A percentile compares a stretch with the other conserved stretches of the same genome.
These are phyloP conservation scores for Stegana nigrithorax DNA, from an alignment of 2,888 invertebrate genomes.

Conservation along the genomic window DNA sequence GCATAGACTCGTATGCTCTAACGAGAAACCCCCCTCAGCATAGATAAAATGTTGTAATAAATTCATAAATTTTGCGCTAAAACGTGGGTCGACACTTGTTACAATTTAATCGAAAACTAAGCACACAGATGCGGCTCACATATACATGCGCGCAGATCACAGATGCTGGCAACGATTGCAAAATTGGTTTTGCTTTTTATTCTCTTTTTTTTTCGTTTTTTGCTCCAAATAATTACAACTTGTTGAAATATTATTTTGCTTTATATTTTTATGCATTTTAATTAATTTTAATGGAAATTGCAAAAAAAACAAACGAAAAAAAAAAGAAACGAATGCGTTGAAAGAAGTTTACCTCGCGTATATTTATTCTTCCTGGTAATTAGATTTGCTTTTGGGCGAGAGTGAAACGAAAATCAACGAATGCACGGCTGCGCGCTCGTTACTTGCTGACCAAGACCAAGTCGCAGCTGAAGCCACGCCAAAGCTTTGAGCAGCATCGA, in stretches of 20 bases:
- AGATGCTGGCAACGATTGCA: constrained; percentile 2
- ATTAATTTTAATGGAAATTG: too few species aligned
- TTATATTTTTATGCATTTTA: neutral
- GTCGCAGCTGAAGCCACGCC: too few species aligned
- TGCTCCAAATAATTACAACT: constrained; percentile 14
- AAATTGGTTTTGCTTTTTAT: too few species aligned
- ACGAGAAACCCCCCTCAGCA: constrained; percentile 38
- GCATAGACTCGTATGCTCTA: constrained; percentile 18
- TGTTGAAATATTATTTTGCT: too few species aligned
- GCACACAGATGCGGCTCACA: neutral
- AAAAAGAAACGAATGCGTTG: neutral
- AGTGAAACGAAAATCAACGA: neutral
- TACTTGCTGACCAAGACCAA: neutral
- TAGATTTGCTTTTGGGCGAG: neutral
- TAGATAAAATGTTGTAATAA: constrained; percentile 1
- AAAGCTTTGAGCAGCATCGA: neutral
- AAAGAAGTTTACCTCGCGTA: constrained; percentile 2
- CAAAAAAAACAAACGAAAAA: too few species aligned
- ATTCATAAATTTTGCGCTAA: constrained; percentile 5
- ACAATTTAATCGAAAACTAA: constrained; percentile 54
- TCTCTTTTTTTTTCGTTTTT: too few species aligned
- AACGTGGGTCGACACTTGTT: constrained; percentile 58
- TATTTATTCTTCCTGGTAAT: constrained; percentile 4
- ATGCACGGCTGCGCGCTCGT: neutral
- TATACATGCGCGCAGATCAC: neutral